A percentile compares a stretch with the other conserved stretches of the same genome.
Evolutionary conservation across 2,888 invertebrate genomes (phyloP).

Genomic region (Germaria angustata): DNA sequence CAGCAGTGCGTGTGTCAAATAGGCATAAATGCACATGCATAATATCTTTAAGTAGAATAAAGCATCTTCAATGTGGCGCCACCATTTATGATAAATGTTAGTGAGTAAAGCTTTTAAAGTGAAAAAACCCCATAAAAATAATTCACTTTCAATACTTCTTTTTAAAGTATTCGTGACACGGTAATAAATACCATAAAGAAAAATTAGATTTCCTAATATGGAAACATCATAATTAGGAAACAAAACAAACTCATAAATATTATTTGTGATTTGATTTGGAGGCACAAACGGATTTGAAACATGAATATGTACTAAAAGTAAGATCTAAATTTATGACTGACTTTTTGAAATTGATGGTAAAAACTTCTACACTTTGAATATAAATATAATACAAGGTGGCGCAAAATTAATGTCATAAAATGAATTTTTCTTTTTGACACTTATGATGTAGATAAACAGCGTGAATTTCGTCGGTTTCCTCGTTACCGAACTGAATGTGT

Average conservation of each 20-base stretch:
- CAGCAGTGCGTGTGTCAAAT: neutral
- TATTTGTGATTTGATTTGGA: constrained; percentile 9
- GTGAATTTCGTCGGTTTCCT: too few species aligned
- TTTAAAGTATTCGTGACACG: neutral
- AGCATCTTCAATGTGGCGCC: constrained; percentile 62
- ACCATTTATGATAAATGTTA: constrained; percentile 62
- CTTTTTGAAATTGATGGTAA: neutral
- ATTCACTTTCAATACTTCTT: constrained; percentile 38
- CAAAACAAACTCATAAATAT: constrained; percentile 44
- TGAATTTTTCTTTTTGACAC: too few species aligned
- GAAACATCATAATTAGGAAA: constrained; percentile 22
- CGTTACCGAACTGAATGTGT: too few species aligned
- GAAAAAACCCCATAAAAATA: constrained; percentile 29
- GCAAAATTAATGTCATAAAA: too few species aligned
- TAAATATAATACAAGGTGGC: too few species aligned
- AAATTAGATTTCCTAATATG: neutral
- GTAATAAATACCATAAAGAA: neutral
- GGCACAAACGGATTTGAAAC: neutral
- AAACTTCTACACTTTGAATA: neutral
- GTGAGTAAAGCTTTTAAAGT: constrained; percentile 43
- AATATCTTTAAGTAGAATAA: constrained; percentile 38
- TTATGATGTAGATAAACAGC: too few species aligned
- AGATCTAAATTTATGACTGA: neutral
- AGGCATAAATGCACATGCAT: neutral
- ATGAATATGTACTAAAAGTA: neutral